phyloP scores from a whole-genome alignment of 1,140 invertebrate species.

The Meloidogyne floridensis region DNA sequence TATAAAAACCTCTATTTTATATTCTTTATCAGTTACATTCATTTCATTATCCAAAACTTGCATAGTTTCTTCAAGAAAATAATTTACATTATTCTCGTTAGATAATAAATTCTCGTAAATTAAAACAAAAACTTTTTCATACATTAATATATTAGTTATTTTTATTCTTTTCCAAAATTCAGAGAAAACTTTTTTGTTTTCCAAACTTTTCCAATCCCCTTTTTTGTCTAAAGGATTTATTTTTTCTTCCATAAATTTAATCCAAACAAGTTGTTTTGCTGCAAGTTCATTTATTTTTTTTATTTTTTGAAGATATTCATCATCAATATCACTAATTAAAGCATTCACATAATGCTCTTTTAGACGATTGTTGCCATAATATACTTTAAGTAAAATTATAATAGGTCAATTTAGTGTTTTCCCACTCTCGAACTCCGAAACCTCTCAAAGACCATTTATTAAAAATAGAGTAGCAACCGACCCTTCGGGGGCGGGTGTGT shows the following conservation, averaged over 20 bases:
- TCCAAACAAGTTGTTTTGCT: not conserved
- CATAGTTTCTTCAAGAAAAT: not conserved
- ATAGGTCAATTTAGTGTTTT: too few relatives aligned
- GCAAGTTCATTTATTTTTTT: not conserved
- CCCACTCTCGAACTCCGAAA: too few relatives aligned
- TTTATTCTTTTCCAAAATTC: not conserved
- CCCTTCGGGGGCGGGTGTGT: too few relatives aligned
- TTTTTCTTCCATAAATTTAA: slow-evolving; percentile 3
- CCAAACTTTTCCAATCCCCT: not conserved
- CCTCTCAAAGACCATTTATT: too few relatives aligned
- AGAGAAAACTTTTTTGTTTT: not conserved
- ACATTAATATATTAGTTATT: not conserved
- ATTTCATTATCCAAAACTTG: not conserved
- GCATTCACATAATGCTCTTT: not conserved
- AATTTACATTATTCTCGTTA: not conserved
- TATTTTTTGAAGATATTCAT: not conserved
- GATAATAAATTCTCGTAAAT: not conserved
- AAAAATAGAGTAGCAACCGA: too few relatives aligned
- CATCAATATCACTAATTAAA: not conserved
- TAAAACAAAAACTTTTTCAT: not conserved
- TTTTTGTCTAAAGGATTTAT: not conserved
- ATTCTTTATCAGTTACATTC: not conserved
- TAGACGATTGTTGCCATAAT: not conserved
- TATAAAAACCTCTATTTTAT: not conserved
- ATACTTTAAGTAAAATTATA: not conserved